phyloP scores from a whole-genome alignment of 2,113 vertebrate species.

The Crotalus horridus region DNA sequence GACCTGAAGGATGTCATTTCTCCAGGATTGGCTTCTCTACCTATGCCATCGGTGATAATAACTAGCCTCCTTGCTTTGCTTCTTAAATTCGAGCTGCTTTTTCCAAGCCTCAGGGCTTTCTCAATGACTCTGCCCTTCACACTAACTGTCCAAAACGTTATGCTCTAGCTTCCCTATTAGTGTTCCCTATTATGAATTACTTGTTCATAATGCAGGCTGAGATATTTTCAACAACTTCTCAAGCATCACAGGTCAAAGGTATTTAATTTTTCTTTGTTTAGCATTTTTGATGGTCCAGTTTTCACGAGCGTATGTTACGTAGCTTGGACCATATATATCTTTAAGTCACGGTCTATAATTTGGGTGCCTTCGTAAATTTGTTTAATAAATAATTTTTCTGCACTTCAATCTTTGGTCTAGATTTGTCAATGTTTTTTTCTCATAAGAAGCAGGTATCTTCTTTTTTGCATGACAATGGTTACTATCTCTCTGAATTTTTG shows the following conservation, averaged over 20 bases:
- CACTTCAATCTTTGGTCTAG: background rate
- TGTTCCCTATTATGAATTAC: background rate
- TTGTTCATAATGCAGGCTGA: background rate
- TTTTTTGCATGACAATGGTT: background rate
- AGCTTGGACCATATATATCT: background rate
- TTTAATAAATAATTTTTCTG: background rate
- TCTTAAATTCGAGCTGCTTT: background rate
- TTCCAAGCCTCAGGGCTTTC: background rate
- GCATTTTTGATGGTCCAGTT: background rate
- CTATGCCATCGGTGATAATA: background rate
- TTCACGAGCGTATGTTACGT: background rate
- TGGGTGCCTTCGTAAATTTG: background rate
- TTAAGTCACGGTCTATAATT: background rate
- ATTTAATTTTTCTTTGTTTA: background rate
- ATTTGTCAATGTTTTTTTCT: background rate
- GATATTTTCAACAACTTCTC: background rate
- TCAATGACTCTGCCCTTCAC: background rate
- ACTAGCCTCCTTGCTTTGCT: background rate
- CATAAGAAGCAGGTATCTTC: background rate
- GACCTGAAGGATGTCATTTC: background rate
- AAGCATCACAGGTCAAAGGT: background rate
- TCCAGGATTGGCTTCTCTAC: background rate
- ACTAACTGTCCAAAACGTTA: background rate
- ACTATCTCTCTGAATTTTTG: background rate
- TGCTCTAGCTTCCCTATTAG: background rate